A percentile compares a stretch with the other conserved stretches of the same genome.
These are phyloP conservation scores for Apocrypta bakeri DNA, from an alignment of 1,140 invertebrate genomes.

Conservation along the genomic window DNA sequence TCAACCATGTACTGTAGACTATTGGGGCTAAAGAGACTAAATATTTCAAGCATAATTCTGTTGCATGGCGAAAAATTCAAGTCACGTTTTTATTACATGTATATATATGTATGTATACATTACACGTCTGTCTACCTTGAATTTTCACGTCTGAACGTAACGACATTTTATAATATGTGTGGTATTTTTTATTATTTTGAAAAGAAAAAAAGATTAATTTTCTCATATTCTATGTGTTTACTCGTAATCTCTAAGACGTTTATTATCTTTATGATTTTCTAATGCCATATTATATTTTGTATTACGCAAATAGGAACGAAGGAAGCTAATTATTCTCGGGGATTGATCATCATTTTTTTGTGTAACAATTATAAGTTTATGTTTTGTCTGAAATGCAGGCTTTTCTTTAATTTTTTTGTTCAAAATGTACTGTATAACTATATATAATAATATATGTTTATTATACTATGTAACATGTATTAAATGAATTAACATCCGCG, in stretches of 20 bases:
- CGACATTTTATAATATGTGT: constrained; percentile 2
- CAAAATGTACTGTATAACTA: constrained; percentile 12
- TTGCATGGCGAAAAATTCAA: constrained; percentile 42
- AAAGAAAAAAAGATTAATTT: background rate
- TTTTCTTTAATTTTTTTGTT: constrained; percentile 43
- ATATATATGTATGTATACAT: too few relatives aligned
- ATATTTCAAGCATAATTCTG: constrained; percentile 7
- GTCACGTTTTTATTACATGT: constrained; percentile 23
- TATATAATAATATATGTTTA: background rate
- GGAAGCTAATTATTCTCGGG: constrained; percentile 5
- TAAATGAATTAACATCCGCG: constrained; percentile 36
- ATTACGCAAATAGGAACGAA: constrained; percentile 9
- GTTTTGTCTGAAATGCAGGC: constrained; percentile 52
- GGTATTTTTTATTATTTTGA: constrained; percentile 17
- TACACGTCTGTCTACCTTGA: constrained; percentile 1
- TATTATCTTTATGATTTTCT: constrained; percentile 6
- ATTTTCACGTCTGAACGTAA: constrained; percentile 32
- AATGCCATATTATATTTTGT: constrained; percentile 7
- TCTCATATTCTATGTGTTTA: background rate
- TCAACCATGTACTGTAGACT: background rate
- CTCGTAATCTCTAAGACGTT: constrained; percentile 6
- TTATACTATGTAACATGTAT: constrained; percentile 14
- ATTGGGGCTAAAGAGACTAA: constrained; percentile 14
- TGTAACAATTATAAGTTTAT: constrained; percentile 48
- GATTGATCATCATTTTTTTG: constrained; percentile 46